Evolutionary conservation across 1,140 invertebrate genomes (phyloP).

Genomic region (Drosophila funebris): DNA sequence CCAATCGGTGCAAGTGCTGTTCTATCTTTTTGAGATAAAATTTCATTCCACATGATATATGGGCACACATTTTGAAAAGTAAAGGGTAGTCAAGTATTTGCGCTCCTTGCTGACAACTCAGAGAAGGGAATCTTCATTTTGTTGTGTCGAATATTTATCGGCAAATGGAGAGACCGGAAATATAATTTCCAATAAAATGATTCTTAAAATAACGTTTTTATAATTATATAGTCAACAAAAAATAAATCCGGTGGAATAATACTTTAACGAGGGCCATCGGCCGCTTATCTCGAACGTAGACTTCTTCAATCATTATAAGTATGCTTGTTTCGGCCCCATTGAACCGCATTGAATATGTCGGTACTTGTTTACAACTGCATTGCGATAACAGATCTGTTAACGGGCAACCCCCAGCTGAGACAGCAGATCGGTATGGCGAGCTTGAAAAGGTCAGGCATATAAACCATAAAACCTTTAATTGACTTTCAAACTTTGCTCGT

Average conservation of each 20-base stretch:
- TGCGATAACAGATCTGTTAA: conserved; percentile 44
- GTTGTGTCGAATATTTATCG: too few relatives aligned
- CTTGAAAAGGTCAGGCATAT: conserved; percentile 37
- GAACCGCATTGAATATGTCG: conserved; percentile 31
- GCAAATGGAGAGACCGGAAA: too few relatives aligned
- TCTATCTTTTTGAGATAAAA: neutral
- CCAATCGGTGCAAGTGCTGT: neutral
- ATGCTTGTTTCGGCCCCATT: conserved; percentile 14
- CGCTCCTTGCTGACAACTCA: too few relatives aligned
- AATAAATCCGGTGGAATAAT: conserved; percentile 5
- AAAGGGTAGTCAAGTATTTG: neutral
- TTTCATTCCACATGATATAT: neutral
- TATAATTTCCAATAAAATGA: neutral
- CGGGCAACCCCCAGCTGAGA: conserved; percentile 6
- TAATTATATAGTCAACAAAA: neutral
- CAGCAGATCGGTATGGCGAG: neutral
- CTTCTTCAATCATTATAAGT: conserved; percentile 23
- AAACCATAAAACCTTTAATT: conserved; percentile 47
- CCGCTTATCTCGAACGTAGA: conserved; percentile 63
- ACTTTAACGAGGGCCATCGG: conserved; percentile 2
- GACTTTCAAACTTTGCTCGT: conserved; percentile 69
- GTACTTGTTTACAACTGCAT: conserved; percentile 57
- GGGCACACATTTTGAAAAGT: neutral
- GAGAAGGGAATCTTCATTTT: neutral
- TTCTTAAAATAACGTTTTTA: too few relatives aligned